Base-by-base conservation (phyloP, 2,797 vertebrate species). In the Tympanoctomys barrerae region DNA sequence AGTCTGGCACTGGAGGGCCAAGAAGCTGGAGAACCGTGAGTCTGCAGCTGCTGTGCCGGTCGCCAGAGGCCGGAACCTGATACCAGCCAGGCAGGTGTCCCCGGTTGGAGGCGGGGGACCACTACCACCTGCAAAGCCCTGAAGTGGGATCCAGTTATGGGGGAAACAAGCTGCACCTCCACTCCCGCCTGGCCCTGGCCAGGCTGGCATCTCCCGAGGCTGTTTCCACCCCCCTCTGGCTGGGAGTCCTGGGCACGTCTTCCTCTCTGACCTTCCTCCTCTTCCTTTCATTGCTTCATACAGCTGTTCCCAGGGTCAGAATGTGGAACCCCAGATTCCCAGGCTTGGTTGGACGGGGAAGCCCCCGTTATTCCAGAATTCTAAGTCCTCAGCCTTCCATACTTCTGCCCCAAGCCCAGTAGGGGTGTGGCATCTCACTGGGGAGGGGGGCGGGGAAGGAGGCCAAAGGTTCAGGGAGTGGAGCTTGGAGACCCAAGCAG, bases 311-410 rank as follows among this genome's bases (percentile, higher is more conserved):
- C 31, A 42, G 73, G 42, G 68, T 75, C 83, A 42, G 57, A 90
- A 57, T 42, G 52, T 86, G 52, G 87, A 94, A 36, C 24, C 79
- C 24, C 64, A 66, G 18, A n/a, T 0, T 82, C 80, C 28, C 49
- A 52, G 28, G 19, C 14, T 71, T 59, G 36, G 62, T 71, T 59
- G 36, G 62, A 68, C 33, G 24, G 61, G 77, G 61, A 93, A 33
- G 18, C 75, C 85, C n/a, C 26, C 80, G 80, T 28, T 61, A 82
- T 71, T 89, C 87, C 33, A 66, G 71, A 92, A 36, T 77, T 89
- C 46, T 79, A 70, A 87, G 52, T 85, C 46, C 8, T 49, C 36
- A 42, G 16, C 33, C 68, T 90, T 90, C 81, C 66, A n/a, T 62
- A 70, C 75, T 71, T 85, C 79, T 93, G 64, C 31, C 49, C 62